Percentiles rank a stretch among this genome's conserved stretches.
Conservation (phyloP, 2,113 vertebrate genomes). For the Lates calcarifer region DNA sequence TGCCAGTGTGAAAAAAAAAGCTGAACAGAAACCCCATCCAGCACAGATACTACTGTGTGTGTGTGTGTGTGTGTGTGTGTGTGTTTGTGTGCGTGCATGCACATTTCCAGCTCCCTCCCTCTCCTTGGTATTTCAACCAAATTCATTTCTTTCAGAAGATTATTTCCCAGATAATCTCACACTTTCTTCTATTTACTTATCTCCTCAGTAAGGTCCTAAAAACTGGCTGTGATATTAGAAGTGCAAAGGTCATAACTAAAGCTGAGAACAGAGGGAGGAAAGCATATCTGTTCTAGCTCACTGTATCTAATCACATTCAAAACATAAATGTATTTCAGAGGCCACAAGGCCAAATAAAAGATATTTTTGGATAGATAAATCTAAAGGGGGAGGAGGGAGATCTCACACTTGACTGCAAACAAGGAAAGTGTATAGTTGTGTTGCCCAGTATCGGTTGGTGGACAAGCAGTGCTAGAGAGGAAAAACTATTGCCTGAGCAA, state of each 20-base stretch:
- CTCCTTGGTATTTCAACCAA: slow-evolving; percentile 54
- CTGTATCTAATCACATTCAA: slow-evolving; percentile 67
- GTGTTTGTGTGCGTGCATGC: slow-evolving; percentile 6
- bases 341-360: slow-evolving; percentile 29
- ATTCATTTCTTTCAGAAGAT: slow-evolving; percentile 66
- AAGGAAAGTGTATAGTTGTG: slow-evolving; percentile 42
- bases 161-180: slow-evolving; percentile 70
- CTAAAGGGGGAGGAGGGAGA: slow-evolving; percentile 19
- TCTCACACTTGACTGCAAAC: slow-evolving; percentile 63
- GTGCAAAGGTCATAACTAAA: slow-evolving; percentile 66
- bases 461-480: slow-evolving; percentile 31
- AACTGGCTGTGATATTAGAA: slow-evolving; percentile 44
- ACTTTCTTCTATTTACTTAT: slow-evolving; percentile 68
- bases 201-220: slow-evolving; percentile 56
- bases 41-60: slow-evolving; percentile 6
- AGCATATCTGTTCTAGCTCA: slow-evolving; percentile 35
- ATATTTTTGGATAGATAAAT: slow-evolving; percentile 56
- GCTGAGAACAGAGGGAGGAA: slow-evolving; percentile 39
- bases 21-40: slow-evolving; percentile 37
- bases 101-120: slow-evolving; percentile 3
- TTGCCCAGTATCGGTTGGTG: slow-evolving; percentile 47
- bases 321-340: slow-evolving; percentile 52
- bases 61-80: slow-evolving; percentile 27
- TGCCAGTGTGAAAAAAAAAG: slow-evolving; percentile 27
- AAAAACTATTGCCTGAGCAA: slow-evolving; percentile 38